These are phyloP conservation scores for Platyscapa corneri DNA, from an alignment of 1,140 invertebrate genomes.

Conservation along the genomic window DNA sequence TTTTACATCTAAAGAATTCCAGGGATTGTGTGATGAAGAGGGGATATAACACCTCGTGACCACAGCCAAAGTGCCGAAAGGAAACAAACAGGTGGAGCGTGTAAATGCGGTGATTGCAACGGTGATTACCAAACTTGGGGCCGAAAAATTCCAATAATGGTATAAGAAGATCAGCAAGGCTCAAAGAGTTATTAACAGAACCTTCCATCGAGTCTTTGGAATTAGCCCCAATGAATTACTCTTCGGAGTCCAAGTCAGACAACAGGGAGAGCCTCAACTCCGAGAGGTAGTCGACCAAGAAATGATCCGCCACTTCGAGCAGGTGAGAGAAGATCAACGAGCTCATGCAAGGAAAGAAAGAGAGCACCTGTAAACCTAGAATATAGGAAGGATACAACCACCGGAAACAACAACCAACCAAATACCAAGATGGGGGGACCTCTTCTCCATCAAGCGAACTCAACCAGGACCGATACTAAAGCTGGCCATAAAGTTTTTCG, in stretches of 20 bases:
- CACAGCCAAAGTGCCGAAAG: background rate
- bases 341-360: too few relatives aligned
- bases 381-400: too few relatives aligned
- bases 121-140: background rate
- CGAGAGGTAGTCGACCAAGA: too few relatives aligned
- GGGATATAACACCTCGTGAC: background rate
- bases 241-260: background rate
- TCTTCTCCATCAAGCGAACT: too few relatives aligned
- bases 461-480: too few relatives aligned
- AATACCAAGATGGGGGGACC: too few relatives aligned
- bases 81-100: background rate
- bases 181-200: background rate
- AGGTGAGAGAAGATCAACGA: too few relatives aligned
- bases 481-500: too few relatives aligned
- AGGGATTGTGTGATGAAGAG: background rate
- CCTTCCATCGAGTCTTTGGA: conserved; percentile 47
- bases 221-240: background rate
- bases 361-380: too few relatives aligned
- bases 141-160: background rate
- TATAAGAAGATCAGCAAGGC: background rate
- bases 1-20: background rate
- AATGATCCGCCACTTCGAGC: too few relatives aligned
- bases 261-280: too few relatives aligned
- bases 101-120: background rate
- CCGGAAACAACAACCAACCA: too few relatives aligned